These are phyloP conservation scores for Tenthredo distinguenda DNA, from an alignment of 2,888 invertebrate genomes.

Conservation along the genomic window DNA sequence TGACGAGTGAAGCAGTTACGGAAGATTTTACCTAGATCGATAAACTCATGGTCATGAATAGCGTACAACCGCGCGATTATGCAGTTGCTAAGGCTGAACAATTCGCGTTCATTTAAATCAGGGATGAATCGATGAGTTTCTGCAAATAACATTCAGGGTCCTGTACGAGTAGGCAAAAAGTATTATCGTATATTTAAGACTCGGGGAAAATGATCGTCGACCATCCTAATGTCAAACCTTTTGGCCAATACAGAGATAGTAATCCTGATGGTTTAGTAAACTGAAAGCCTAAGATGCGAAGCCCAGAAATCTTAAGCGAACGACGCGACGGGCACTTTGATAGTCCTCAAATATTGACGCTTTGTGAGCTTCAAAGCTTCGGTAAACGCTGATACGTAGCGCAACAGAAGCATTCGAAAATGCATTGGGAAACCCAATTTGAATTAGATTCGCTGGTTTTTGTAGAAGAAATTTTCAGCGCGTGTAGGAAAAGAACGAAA, in stretches of 20 bases:
- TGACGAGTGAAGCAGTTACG: background rate
- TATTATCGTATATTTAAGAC: background rate
- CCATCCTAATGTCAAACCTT: background rate
- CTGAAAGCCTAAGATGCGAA: background rate
- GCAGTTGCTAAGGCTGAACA: background rate
- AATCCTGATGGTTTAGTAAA: background rate
- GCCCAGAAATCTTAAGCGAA: background rate
- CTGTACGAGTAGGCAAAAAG: background rate
- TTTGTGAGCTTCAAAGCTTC: background rate
- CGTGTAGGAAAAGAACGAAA: background rate
- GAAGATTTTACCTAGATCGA: background rate
- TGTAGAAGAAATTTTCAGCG: background rate
- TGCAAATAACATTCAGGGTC: background rate
- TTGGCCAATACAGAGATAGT: background rate
- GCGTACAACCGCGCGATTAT: background rate
- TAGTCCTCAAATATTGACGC: conserved; percentile 21
- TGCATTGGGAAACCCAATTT: background rate
- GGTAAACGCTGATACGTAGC: background rate
- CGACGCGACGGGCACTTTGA: conserved; percentile 9
- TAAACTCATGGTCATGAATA: background rate
- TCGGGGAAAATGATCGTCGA: background rate
- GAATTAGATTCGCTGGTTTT: background rate
- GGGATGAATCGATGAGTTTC: background rate
- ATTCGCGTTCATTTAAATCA: background rate
- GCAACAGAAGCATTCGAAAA: background rate